Evolutionary conservation across 30 jellyfish, hydroid and myxozoan genomes (phyloP), one percentile per base, ranked within the genome.

Genomic region (Mastigias papua): DNA sequence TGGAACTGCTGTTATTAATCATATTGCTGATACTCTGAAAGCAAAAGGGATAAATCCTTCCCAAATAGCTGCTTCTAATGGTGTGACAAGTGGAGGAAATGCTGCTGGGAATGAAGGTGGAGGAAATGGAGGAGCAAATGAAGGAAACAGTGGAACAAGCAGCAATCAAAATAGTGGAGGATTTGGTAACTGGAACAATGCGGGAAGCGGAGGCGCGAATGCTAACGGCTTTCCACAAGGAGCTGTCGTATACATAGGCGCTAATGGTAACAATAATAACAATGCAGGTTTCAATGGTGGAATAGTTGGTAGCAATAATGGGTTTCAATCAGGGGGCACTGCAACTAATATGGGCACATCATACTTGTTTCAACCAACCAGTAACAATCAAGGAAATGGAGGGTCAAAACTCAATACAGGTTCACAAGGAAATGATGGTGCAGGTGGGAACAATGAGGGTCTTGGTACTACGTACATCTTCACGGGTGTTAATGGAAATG

Each of bases 1-100:
- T 17, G 98, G 97, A 15, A 81, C 91, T 46, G 96, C 93, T 19
- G 81, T 93, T 28, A 72, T 93, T 61, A 84, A 73, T 64, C 93
- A 93, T 37, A 65, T 93, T 25, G 88, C 88, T 20, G 76, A 73
- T 20, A 61, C 88, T 19, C 70, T 85, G 21, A 85, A 73, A 85
- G 94, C 94, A 63, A 85, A 85, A 46, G 94, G 88, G 46, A 67
- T 72, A 50, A 34, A 73, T 69, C 82, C 83, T n/a, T 54, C 76
- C 23, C 85, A 57, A 74, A 30, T 50, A 19, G 37, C 73, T 11
- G 86, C 71, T 3, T 72, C 80, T 9, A 68, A 51, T 23, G 70
- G 80, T 10, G 80, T 42, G 17, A 27, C 33, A 37, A 69, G 31
- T 0, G 88, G 75, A 35, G 88, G 82, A 8, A 42, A 19, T 17